Conservation (phyloP, 2,888 invertebrate genomes). For the Troides helena region DNA sequence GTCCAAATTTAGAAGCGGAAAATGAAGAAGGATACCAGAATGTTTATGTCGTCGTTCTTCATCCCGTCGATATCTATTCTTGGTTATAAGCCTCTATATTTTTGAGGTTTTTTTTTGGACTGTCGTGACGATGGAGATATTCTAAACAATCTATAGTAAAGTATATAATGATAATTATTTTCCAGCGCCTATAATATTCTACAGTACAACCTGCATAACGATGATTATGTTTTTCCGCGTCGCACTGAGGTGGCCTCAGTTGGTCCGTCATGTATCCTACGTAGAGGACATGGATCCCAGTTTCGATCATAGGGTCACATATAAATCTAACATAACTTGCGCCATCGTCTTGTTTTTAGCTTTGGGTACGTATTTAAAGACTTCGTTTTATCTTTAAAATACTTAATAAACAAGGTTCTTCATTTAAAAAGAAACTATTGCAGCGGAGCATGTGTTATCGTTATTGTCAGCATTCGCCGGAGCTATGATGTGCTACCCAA, state of each 20-base stretch:
- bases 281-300: slow-evolving; percentile 61
- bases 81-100: no score
- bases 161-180: slow-evolving; percentile 15
- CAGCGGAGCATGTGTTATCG: slow-evolving; percentile 68
- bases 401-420: no score
- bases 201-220: slow-evolving; percentile 56
- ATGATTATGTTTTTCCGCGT: slow-evolving; percentile 59
- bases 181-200: slow-evolving; percentile 64
- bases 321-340: slow-evolving; percentile 62
- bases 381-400: no score
- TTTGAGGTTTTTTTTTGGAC: no score
- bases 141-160: neutral
- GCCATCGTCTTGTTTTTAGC: slow-evolving; percentile 54
- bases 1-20: no score
- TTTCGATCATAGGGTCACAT: slow-evolving; percentile 46
- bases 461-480: slow-evolving; percentile 57
- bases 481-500: slow-evolving; percentile 48
- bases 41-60: no score
- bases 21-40: no score
- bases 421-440: slow-evolving; percentile 33
- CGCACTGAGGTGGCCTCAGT: slow-evolving; percentile 57
- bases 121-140: no score
- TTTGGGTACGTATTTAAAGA: slow-evolving; percentile 45
- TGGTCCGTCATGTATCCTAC: slow-evolving; percentile 51
- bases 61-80: no score